These are phyloP conservation scores for Halichoeres trimaculatus DNA, from an alignment of 2,113 vertebrate species.

Conservation along the genomic window DNA sequence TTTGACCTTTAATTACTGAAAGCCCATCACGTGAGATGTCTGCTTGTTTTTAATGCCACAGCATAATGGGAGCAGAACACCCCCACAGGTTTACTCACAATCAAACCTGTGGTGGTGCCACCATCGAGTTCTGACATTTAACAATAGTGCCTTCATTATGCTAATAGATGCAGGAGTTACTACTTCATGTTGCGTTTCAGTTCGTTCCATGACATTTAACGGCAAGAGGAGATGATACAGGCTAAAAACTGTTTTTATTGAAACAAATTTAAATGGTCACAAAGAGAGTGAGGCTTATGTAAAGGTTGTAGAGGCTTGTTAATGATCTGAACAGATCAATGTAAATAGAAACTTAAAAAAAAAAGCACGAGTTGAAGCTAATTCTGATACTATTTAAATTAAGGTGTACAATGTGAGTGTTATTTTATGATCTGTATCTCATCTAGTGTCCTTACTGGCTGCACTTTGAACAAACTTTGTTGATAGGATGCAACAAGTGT, in stretches of 20 bases:
- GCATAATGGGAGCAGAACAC: constrained; percentile 8
- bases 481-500: neutral
- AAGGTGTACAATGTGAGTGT: constrained; percentile 20
- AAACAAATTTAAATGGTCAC: neutral
- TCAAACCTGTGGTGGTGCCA: constrained; percentile 10
- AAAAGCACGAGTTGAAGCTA: neutral
- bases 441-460: neutral
- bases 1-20: constrained; percentile 25
- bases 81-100: constrained; percentile 6
- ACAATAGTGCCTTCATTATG: constrained; percentile 23
- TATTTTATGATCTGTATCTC: constrained; percentile 15
- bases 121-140: constrained; percentile 22
- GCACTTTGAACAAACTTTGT: neutral
- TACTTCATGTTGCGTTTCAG: neutral
- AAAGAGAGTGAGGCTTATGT: neutral
- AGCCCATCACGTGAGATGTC: neutral
- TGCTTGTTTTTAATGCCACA: constrained; percentile 23
- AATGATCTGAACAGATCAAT: neutral
- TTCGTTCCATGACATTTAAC: constrained; percentile 2
- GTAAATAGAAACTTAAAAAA: neutral
- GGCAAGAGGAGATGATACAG: neutral
- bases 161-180: constrained; percentile 2
- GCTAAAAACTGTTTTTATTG: neutral
- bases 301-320: neutral
- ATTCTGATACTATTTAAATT: neutral